Conservation (phyloP, 2,797 vertebrate genomes). For the Sciaenops ocellatus region DNA sequence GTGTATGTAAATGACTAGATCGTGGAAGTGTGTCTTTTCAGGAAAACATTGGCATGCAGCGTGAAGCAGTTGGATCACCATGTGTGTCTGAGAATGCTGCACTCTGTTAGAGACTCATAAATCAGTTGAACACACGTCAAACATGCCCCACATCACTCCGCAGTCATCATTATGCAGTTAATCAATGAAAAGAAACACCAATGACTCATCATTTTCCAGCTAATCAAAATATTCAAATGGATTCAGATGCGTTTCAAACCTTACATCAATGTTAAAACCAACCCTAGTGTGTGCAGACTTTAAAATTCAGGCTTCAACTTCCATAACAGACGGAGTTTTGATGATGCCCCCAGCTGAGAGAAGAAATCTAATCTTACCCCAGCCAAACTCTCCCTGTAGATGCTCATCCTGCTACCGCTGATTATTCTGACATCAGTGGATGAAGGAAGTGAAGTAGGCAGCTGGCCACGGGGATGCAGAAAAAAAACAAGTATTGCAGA, state of each 20-base stretch:
- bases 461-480: slow-evolving; percentile 30
- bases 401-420: slow-evolving; percentile 28
- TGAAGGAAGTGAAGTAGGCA: slow-evolving; percentile 37
- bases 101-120: slow-evolving; percentile 36
- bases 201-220: background rate
- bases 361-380: slow-evolving; percentile 44
- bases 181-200: background rate
- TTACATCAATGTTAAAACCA: slow-evolving; percentile 2
- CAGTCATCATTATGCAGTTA: too few relatives aligned
- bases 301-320: slow-evolving; percentile 30
- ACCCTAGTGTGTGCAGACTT: background rate
- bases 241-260: slow-evolving; percentile 11
- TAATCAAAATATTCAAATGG: background rate
- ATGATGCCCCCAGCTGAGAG: slow-evolving; percentile 19
- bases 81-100: slow-evolving; percentile 51
- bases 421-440: slow-evolving; percentile 49
- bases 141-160: background rate
- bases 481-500: slow-evolving; percentile 32
- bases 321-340: slow-evolving; percentile 32
- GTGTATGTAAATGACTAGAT: slow-evolving; percentile 26
- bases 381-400: slow-evolving; percentile 47
- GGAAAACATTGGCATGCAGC: slow-evolving; percentile 40
- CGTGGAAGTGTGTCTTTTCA: slow-evolving; percentile 26
- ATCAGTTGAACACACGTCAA: slow-evolving; percentile 25
- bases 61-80: slow-evolving; percentile 48